phyloP scores from a whole-genome alignment of 2,888 invertebrate species.

The Seira sanloemensis region DNA sequence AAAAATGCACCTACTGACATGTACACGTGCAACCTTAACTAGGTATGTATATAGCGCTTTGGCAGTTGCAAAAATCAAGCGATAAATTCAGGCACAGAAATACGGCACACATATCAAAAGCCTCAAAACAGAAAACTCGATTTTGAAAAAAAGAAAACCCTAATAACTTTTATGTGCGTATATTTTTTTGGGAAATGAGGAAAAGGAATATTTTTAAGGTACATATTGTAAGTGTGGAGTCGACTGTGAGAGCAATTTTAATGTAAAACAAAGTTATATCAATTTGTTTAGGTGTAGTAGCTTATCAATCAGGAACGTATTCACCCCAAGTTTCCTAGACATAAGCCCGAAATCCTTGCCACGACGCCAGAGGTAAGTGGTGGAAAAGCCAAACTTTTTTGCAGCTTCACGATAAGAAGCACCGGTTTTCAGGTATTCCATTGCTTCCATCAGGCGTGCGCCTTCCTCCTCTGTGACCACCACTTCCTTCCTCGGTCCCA shows the following conservation, averaged over 20 bases:
- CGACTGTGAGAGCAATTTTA: too few relatives aligned
- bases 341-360: slow-evolving; percentile 64
- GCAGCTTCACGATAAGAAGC: slow-evolving; percentile 67
- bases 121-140: too few relatives aligned
- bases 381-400: slow-evolving; percentile 68
- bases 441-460: slow-evolving; percentile 58
- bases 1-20: not conserved
- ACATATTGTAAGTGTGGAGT: too few relatives aligned
- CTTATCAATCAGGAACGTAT: slow-evolving; percentile 18
- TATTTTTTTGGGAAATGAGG: too few relatives aligned
- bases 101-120: slow-evolving; percentile 39
- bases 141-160: too few relatives aligned
- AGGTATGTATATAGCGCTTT: not conserved
- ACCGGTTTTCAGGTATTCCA: slow-evolving; percentile 64
- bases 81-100: slow-evolving; percentile 29
- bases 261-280: too few relatives aligned
- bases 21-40: not conserved
- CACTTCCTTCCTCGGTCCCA: slow-evolving; percentile 51
- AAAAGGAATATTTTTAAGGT: too few relatives aligned
- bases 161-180: too few relatives aligned
- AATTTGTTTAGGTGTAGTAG: too few relatives aligned
- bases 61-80: not conserved
- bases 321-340: slow-evolving; percentile 68
- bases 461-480: slow-evolving; percentile 58
- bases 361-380: slow-evolving; percentile 66